Conservation (phyloP, 2,888 invertebrate genomes). For the Dicranocentrus wangi region DNA sequence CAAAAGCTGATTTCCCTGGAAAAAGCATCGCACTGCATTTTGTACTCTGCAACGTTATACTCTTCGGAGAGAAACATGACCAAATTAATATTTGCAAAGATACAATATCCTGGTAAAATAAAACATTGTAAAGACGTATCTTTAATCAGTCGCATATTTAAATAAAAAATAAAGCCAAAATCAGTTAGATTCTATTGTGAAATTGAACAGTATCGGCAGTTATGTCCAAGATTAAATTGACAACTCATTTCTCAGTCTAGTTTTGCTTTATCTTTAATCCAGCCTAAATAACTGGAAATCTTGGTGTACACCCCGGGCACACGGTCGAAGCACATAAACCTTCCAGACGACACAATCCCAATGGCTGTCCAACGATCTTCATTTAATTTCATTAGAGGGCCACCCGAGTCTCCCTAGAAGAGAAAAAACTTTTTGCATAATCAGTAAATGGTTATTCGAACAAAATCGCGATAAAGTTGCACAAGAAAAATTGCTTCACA, state of each 20-base stretch:
- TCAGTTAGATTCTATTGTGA: no score
- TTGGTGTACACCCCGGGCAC: conserved; percentile 64
- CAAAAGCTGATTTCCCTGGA: no score
- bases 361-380: conserved; percentile 53
- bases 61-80: no score
- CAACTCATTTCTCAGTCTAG: neutral
- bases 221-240: no score
- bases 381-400: conserved; percentile 55
- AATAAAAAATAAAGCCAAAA: no score
- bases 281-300: conserved; percentile 44
- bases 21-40: no score
- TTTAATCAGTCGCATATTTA: no score
- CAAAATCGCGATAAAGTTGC: neutral
- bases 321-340: conserved; percentile 53
- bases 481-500: neutral
- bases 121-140: no score
- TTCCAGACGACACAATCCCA: conserved; percentile 61
- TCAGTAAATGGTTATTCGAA: conserved; percentile 24
- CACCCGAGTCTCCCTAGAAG: conserved; percentile 65
- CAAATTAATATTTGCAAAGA: no score
- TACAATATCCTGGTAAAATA: no score
- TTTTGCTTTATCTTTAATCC: conserved; percentile 34
- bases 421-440: conserved; percentile 29
- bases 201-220: no score
- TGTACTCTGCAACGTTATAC: no score